Evolutionary conservation across 92 coral and sea anemone species (phyloP).

Genomic region (Palythoa caribaeorum): DNA sequence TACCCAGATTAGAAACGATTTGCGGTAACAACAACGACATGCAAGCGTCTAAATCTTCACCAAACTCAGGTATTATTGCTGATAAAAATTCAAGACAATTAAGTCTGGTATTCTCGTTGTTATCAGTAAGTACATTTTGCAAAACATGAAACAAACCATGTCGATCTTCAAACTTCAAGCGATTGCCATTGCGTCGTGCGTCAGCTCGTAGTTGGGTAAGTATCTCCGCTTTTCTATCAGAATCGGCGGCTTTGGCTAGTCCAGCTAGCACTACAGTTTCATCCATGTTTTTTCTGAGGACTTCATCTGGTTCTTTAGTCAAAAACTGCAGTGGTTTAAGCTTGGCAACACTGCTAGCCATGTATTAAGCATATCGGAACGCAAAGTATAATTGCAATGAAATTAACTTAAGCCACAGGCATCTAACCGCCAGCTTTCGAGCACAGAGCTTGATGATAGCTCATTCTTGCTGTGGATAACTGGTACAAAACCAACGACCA

Average conservation of each 20-base stretch:
- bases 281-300: conserved; percentile 84
- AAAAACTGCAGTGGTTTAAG: conserved; percentile 90
- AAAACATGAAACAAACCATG: conserved; percentile 90
- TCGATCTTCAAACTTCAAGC: conserved; percentile 94
- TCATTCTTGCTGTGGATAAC: conserved; percentile 26
- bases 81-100: conserved; percentile 93
- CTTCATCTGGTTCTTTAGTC: conserved; percentile 98
- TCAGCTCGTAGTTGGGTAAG: conserved; percentile 87
- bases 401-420: conserved; percentile 75
- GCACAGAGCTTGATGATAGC: conserved; percentile 33
- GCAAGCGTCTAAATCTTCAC: conserved; percentile 91
- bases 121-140: conserved; percentile 88
- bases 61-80: conserved; percentile 95
- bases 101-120: conserved; percentile 85
- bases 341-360: conserved; percentile 99
- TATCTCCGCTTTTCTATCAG: conserved; percentile 88
- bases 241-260: conserved; percentile 80
- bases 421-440: conserved; percentile 62
- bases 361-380: conserved; percentile 74
- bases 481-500: background rate
- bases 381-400: conserved; percentile 66
- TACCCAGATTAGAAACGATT: conserved; percentile 91
- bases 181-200: conserved; percentile 98
- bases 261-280: conserved; percentile 94
- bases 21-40: conserved; percentile 95